Evolutionary conservation across 2,888 invertebrate species (phyloP), one percentile per base, ranked within the genome.

Genomic region (Cotesia congregata): DNA sequence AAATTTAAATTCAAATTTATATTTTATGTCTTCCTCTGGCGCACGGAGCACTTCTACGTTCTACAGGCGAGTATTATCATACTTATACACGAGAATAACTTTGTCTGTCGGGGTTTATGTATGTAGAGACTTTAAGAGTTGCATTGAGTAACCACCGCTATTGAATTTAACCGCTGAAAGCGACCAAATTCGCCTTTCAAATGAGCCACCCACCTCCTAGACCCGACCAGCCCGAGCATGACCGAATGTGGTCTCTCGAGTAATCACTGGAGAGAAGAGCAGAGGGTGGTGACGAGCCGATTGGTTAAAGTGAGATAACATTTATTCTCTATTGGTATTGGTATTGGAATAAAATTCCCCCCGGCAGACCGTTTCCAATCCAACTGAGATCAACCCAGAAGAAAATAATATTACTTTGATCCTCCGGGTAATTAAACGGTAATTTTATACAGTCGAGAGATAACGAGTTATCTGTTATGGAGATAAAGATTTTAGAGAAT

Each of bases 111-210:
- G 30, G 30, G 30, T 30, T 50, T 50, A 50, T 50, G 50, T 50
- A 7, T 50, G 12, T 12, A 2, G 9, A 50, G 2, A 50, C 9
- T 50, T 50, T 50, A 50, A 50, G 50, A 50, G 50, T 50, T 12
- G 50, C 50, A 50, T 50, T 60, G 38, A 64, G 71, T 38, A 74
- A 79, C 67, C 73, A 70, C 70, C 67, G 72, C 5, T 77, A 79
- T 80, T 73, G 78, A 80, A 80, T 80, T 80, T 79, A 74, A 76
- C 62, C 79, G 68, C 72, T 75, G 77, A 75, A 74, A 77, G 41
- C n/a, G 17, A 67, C 68, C 71, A 74, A 78, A 80, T 80, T 78
- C 80, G 79, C 79, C 80, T 80, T 80, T 79, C 75, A 80, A 80
- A 80, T 80, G 79, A 80, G 77, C 77, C 79, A 50, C 41, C 12